These are phyloP conservation scores for Leptoclinus maculatus DNA, from an alignment of 2,797 vertebrate genomes.

Conservation along the genomic window DNA sequence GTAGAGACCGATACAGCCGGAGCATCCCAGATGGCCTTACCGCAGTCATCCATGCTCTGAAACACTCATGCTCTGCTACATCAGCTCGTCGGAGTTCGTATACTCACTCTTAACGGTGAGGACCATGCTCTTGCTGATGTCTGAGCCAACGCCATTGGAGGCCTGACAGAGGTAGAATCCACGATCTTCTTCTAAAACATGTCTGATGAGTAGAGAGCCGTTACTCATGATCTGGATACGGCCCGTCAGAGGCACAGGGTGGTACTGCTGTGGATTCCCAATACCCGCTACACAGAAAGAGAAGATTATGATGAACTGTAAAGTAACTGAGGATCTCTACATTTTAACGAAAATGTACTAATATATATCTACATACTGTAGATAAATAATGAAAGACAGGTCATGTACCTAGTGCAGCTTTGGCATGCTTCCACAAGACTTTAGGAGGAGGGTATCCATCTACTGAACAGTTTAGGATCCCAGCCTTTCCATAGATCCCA, in stretches of 20 bases:
- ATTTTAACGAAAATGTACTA: conserved; percentile 13
- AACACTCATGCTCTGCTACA: conserved; percentile 19
- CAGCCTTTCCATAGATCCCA: conserved; percentile 96
- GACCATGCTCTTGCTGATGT: conserved; percentile 99
- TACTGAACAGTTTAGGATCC: conserved; percentile 96
- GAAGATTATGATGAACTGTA: conserved; percentile 4
- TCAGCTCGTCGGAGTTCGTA: conserved; percentile 5
- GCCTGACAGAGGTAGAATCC: conserved; percentile 99
- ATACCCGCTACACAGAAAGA: conserved; percentile 82
- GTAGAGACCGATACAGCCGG: conserved; percentile 52
- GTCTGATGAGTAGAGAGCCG: conserved; percentile 95
- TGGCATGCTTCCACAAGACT: conserved; percentile 99
- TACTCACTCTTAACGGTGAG: conserved; percentile 97
- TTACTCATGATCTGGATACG: conserved; percentile 98
- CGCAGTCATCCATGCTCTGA: conserved; percentile 20
- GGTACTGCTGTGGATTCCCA: conserved; percentile 97
- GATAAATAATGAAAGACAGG: conserved; percentile 28
- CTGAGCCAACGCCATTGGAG: conserved; percentile 97
- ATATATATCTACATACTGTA: not conserved
- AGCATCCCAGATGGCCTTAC: conserved; percentile 40
- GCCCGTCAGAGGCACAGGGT: conserved; percentile 95
- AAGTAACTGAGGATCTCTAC: not conserved
- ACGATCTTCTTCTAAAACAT: conserved; percentile 96
- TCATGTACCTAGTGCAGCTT: conserved; percentile 84
- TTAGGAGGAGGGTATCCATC: conserved; percentile 98